A percentile compares a stretch with the other conserved stretches of the same genome.
phyloP scores from a whole-genome alignment of 2,797 vertebrate genomes.

The Delichon dasypus region DNA sequence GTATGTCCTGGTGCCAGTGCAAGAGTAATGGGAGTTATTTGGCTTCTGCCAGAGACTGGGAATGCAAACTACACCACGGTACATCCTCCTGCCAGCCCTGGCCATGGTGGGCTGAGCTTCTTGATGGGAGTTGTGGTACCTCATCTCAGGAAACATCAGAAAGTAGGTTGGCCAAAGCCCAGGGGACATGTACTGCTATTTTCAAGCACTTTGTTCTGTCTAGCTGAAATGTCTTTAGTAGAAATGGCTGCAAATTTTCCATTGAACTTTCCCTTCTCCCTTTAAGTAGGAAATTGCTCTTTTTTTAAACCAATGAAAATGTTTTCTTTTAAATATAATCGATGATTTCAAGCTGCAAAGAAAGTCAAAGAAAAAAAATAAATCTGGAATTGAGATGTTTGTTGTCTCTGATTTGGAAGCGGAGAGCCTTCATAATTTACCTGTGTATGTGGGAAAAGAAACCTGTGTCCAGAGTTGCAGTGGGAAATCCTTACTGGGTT shows the following conservation, averaged over 20 bases:
- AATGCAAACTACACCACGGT: fast-evolving
- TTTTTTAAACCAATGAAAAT: background rate
- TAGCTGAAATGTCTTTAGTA: background rate
- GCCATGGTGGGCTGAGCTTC: background rate
- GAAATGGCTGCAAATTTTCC: conserved; percentile 24
- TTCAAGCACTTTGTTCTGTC: conserved; percentile 43
- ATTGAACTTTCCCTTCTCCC: background rate
- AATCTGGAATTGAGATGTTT: background rate
- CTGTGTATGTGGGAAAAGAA: background rate
- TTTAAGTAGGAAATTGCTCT: background rate
- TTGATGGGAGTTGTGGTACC: background rate
- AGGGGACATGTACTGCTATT: conserved; percentile 19
- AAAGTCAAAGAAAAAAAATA: background rate
- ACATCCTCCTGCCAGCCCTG: background rate
- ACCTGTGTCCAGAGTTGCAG: background rate
- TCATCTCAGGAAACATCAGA: background rate
- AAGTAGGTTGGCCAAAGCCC: conserved; percentile 55
- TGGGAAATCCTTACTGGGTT: background rate
- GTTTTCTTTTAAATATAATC: background rate
- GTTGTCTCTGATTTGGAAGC: background rate
- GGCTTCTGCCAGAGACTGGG: background rate
- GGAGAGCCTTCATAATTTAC: background rate
- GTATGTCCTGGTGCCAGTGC: background rate
- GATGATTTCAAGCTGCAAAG: background rate
- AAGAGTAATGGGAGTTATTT: background rate